These are phyloP conservation scores for Chlorodrepanis virens DNA, from an alignment of 2,113 vertebrate genomes.

Conservation along the genomic window DNA sequence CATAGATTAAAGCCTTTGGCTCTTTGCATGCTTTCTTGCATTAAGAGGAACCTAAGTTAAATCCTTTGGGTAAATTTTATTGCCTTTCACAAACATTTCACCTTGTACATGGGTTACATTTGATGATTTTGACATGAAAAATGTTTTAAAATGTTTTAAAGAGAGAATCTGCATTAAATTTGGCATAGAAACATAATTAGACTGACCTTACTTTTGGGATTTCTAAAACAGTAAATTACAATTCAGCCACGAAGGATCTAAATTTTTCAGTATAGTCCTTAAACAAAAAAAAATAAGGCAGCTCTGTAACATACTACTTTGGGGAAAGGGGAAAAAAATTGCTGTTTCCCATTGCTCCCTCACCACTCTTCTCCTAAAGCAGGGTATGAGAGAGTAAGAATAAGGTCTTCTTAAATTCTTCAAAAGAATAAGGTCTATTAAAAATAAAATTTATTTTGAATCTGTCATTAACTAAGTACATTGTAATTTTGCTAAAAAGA, in stretches of 20 bases:
- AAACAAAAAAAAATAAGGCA: not conserved
- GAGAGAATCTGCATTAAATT: not conserved
- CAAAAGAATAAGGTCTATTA: not conserved
- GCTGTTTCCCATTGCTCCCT: not conserved
- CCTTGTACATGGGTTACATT: not conserved
- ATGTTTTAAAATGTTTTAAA: not conserved
- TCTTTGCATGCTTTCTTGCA: not conserved
- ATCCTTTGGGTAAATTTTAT: not conserved
- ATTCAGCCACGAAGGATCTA: not conserved
- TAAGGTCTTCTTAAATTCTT: not conserved
- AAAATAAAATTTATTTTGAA: not conserved
- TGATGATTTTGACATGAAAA: constrained; percentile 23
- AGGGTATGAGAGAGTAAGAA: not conserved
- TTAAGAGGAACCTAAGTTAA: not conserved
- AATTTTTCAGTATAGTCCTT: not conserved
- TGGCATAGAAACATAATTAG: not conserved
- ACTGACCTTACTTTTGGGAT: not conserved
- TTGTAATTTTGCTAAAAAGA: not conserved
- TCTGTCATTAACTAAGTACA: not conserved
- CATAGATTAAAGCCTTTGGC: not conserved
- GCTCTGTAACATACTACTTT: not conserved
- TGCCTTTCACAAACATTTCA: constrained; percentile 6
- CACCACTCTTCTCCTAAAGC: not conserved
- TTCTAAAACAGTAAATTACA: constrained; percentile 1
- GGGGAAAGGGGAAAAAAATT: not conserved